Conservation (phyloP, 92 coral and sea anemone genomes). For the Siderastrea siderea region DNA sequence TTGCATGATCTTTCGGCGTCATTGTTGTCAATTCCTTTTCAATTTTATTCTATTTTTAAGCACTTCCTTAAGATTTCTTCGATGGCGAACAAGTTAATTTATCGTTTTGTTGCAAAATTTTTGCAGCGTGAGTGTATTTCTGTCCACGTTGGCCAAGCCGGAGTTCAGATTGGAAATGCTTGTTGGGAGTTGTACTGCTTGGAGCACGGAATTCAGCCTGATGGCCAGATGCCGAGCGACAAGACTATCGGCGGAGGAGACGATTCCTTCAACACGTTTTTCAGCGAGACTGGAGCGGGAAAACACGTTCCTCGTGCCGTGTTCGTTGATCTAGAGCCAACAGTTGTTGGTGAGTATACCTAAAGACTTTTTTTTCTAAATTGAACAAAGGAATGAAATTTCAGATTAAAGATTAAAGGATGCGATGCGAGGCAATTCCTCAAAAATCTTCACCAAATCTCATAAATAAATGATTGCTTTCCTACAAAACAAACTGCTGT, state of each 20-base stretch:
- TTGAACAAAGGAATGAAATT: neutral
- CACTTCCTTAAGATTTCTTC: neutral
- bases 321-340: slow-evolving; percentile 95
- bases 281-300: slow-evolving; percentile 97
- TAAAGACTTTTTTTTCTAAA: neutral
- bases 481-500: neutral
- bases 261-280: slow-evolving; percentile 95
- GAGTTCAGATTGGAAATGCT: slow-evolving; percentile 95
- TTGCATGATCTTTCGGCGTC: neutral
- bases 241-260: slow-evolving; percentile 85
- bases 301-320: slow-evolving; percentile 97
- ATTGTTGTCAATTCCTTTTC: neutral
- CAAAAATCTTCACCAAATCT: neutral
- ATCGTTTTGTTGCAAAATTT: neutral
- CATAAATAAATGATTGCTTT: neutral
- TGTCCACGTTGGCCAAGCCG: slow-evolving; percentile 96
- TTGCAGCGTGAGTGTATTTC: slow-evolving; percentile 96
- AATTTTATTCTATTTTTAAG: neutral
- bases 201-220: slow-evolving; percentile 97
- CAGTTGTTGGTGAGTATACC: slow-evolving; percentile 84
- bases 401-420: neutral
- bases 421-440: slow-evolving; percentile 4
- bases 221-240: slow-evolving; percentile 92
- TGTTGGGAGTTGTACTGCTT: slow-evolving; percentile 99
- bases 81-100: neutral